phyloP scores from a whole-genome alignment of 2,797 vertebrate genomes.

The Dallia pectoralis region DNA sequence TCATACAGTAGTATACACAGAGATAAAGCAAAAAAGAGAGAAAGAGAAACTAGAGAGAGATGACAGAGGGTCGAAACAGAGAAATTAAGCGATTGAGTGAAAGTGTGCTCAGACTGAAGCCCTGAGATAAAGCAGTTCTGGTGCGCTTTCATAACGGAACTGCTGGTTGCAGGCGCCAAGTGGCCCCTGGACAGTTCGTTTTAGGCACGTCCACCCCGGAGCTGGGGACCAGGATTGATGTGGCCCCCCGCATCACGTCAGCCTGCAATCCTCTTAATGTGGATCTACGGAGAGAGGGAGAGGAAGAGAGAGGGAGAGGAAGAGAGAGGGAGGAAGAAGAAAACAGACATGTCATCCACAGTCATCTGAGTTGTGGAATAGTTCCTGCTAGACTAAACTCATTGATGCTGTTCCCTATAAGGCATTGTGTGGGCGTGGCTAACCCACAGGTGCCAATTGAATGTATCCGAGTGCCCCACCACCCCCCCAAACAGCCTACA shows the following conservation, averaged over 20 bases:
- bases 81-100: conserved; percentile 13
- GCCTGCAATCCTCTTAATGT: conserved; percentile 92
- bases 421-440: too few relatives aligned
- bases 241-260: conserved; percentile 61
- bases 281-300: conserved; percentile 83
- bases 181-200: conserved; percentile 58
- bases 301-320: neutral
- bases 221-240: conserved; percentile 44
- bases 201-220: conserved; percentile 33
- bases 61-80: conserved; percentile 11
- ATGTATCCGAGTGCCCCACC: too few relatives aligned
- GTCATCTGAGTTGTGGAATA: neutral
- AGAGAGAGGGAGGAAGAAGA: too few relatives aligned
- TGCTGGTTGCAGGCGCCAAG: conserved; percentile 60
- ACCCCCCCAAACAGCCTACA: too few relatives aligned
- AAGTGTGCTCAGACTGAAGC: conserved; percentile 47
- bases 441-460: too few relatives aligned
- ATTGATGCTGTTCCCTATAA: too few relatives aligned
- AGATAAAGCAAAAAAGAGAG: conserved; percentile 52
- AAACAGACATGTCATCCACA: neutral
- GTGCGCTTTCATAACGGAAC: conserved; percentile 59
- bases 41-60: conserved; percentile 23
- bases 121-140: conserved; percentile 51
- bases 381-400: too few relatives aligned
- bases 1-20: conserved; percentile 74